Conservation (phyloP, 2,888 invertebrate genomes). For the Meiosimyza platycephala region DNA sequence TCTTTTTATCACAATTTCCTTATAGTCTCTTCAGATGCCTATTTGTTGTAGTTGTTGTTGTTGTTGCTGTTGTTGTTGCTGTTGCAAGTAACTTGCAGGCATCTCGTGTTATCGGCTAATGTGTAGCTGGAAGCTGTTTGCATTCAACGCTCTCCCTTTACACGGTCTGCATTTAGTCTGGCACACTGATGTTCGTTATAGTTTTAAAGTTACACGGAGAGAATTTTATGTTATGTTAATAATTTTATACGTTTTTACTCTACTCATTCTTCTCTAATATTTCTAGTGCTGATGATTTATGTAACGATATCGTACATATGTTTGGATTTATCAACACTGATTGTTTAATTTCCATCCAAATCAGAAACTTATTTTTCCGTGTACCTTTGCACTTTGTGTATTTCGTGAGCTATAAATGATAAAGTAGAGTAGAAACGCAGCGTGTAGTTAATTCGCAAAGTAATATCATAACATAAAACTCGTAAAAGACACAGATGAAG, state of each 20-base stretch:
- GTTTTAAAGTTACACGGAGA: no score
- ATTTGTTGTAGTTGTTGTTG: neutral
- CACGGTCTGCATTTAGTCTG: no score
- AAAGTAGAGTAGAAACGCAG: conserved; percentile 23
- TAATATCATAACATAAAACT: conserved; percentile 56
- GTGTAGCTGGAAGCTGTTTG: conserved; percentile 62
- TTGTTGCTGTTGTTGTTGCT: conserved; percentile 1
- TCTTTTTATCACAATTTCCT: conserved; percentile 22
- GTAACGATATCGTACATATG: no score
- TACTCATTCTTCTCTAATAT: no score
- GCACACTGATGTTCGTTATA: no score
- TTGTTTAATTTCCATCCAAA: no score
- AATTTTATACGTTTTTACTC: no score
- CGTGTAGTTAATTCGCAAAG: conserved; percentile 59
- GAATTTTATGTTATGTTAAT: no score
- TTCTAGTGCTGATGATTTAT: no score
- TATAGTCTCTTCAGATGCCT: conserved; percentile 5
- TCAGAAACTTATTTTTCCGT: no score
- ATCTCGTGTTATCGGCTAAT: conserved; percentile 61
- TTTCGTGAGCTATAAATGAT: neutral
- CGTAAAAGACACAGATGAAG: conserved; percentile 40
- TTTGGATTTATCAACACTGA: no score
- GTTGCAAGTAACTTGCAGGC: conserved; percentile 32
- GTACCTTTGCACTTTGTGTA: neutral
- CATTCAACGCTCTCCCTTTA: conserved; percentile 54